Evolutionary conservation across 2,888 invertebrate genomes (phyloP), one percentile per base, ranked within the genome.

Genomic region (Agriopis aurantiaria): DNA sequence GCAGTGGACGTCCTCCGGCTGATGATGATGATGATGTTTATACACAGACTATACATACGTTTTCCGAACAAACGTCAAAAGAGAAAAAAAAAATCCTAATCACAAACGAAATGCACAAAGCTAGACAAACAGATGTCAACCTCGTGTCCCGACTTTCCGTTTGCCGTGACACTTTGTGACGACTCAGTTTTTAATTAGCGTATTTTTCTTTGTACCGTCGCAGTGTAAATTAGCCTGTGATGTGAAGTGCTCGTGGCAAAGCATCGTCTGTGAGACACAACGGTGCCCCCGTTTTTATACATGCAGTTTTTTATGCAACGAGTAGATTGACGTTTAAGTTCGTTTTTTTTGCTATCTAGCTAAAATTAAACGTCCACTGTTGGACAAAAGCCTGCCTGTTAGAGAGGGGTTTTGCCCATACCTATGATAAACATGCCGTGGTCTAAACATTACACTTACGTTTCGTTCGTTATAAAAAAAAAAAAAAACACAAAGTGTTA

Each of bases 101-200:
- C 71, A 68, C 71, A 74, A 71, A 68, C 80, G 78, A 84, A 85
- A 85, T 83, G 83, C 79, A 83, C 85, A 85, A 82, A 78, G 74
- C 62, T 69, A 70, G 72, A 79, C 76, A 74, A 74, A 68, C 75
- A 57, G 52, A 51, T 57, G 17, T 11, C 69, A 75, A 68, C 71
- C 73, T 74, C 74, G 74, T 62, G 63, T 59, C 72, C 75, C 79
- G 83, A 80, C 82, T 82, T 82, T 80, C 84, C 87, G 86, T 87
- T 85, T 83, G 87, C 85, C 74, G 83, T 85, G 87, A 88, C 92
- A 92, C 91, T 92, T 91, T 93, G 91, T 91, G 91, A 87, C 86
- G 90, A 84, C 87, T 89, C 90, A 84, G 82, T 91, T 94, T 93
- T 94, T 93, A 94, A 94, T 94, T 93, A 94, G 93, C 92, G 89